Evolutionary conservation across 2,888 invertebrate genomes (phyloP), one percentile per base, ranked within the genome.

Genomic region (Ptycholaimellus sp.): DNA sequence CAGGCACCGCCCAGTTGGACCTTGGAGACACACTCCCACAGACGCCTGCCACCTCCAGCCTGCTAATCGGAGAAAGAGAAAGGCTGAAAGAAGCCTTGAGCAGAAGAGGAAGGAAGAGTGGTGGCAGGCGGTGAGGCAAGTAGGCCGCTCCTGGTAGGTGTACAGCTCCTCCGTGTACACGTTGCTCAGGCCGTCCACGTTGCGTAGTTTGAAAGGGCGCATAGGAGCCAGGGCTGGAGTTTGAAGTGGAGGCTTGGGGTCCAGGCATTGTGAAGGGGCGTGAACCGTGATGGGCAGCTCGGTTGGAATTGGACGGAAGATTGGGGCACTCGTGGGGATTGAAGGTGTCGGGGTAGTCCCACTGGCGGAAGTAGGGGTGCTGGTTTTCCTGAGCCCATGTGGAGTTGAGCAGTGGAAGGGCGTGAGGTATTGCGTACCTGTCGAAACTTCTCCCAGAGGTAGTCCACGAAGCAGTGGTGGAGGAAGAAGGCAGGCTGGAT

Each of bases 401-500:
- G n/a, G n/a, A n/a, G n/a, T n/a, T n/a, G n/a, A n/a, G n/a, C n/a
- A n/a, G n/a, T n/a, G n/a, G n/a, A n/a, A n/a, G n/a, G n/a, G n/a
- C 21, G 29, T 14, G 3, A 3, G 11, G 19, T 27, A 22, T 41
- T 39, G 11, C 27, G 11, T 5, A 18, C 3, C 20, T 36, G 39
- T 2, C 41, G 32, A 19, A 22, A 41, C 30, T 49, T 40, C 34
- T 54, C 52, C 51, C 53, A 55, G 2, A 51, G 32, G 18, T 47
- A 42, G 41, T 55, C 55, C 13, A 52, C 40, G 35, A 50, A 54
- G 2, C 46, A 38, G 35, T 55, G 54, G 21, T 50, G 48, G 9
- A 54, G 36, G 36, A 44, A 53, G 40, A 54, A 55, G 17, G 47
- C 37, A 1, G 55, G 55, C 38, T 54, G 54, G 27, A 45, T 49